Base-by-base conservation (phyloP, 1,140 invertebrate genomes). In the Drosophila mayri region DNA sequence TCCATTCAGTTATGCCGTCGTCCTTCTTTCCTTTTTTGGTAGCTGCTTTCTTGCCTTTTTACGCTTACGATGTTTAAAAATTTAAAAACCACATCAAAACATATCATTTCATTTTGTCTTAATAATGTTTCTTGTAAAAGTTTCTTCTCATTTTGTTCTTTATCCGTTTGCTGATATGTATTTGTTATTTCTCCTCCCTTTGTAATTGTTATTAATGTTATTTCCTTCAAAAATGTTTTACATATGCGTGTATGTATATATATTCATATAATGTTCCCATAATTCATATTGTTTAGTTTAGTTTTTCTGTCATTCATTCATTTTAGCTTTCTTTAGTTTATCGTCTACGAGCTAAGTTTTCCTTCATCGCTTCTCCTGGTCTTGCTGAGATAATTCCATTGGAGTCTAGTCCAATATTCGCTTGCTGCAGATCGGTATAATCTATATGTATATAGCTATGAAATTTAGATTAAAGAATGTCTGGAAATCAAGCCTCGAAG, bases 221-320 rank as follows among this genome's bases (percentile, higher is more conserved):
- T 76, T 70, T 60, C 35, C 71, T 82, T 83, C 49, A 79, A 79
- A 73, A 91, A 78, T 82, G 65, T 77, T 78, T 71, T 63, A 54
- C 85, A 74, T 76, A 67, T 76, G 70, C 3, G 25, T 62, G 55
- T 74, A 43, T 65, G 62, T 76, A 62, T 77, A 70, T 74, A 62
- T 66, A 79, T 79, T 88, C 75, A 90, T 81, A 90, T 82, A 92
- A 92, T 92, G 84, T 91, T 92, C 86, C 87, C 91, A 92, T 92
- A 91, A 92, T 92, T 92, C 90, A 92, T 92, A 91, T 87, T 90
- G 86, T 90, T 86, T 87, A 79, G 68, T 72, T 84, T 87, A 77
- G 67, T 54, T 71, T 68, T 70, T 58, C 49, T 72, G 35, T 41
- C 65, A 35, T 49, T 50, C 68, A 71, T 72, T 49, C 65, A 54